These are phyloP conservation scores for Rotaria socialis DNA, from an alignment of 2,888 invertebrate genomes.

Conservation along the genomic window DNA sequence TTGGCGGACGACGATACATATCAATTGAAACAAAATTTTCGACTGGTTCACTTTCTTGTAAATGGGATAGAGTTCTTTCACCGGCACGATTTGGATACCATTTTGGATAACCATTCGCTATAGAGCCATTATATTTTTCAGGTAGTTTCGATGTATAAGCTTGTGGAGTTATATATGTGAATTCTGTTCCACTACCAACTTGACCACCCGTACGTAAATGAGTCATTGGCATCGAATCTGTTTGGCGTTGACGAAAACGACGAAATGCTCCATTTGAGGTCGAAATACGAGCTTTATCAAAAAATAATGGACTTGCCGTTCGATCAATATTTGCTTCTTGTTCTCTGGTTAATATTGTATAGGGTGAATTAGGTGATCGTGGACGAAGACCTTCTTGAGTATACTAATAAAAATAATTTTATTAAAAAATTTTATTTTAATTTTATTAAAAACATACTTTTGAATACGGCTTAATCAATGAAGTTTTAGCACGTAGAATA, in stretches of 20 bases:
- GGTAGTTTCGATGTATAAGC: conserved; percentile 51
- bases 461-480: background rate
- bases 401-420: background rate
- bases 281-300: conserved; percentile 33
- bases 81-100: conserved; percentile 58
- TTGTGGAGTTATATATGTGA: conserved; percentile 53
- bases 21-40: conserved; percentile 56
- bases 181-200: conserved; percentile 49
- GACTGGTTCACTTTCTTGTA: conserved; percentile 51
- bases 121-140: conserved; percentile 53
- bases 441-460: background rate
- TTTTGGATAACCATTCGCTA: conserved; percentile 54
- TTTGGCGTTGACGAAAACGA: conserved; percentile 51
- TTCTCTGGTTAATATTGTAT: conserved; percentile 54
- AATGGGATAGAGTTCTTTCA: conserved; percentile 47
- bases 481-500: background rate
- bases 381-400: conserved; percentile 49
- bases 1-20: conserved; percentile 56
- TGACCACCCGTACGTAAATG: conserved; percentile 51
- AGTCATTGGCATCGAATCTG: conserved; percentile 51
- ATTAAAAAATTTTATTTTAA: too few relatives aligned
- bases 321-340: conserved; percentile 53
- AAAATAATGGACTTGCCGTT: conserved; percentile 48
- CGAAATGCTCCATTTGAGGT: conserved; percentile 49
- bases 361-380: conserved; percentile 55